phyloP scores from a whole-genome alignment of 2,113 vertebrate species.

The Hypocryptadius cinnamomeus region DNA sequence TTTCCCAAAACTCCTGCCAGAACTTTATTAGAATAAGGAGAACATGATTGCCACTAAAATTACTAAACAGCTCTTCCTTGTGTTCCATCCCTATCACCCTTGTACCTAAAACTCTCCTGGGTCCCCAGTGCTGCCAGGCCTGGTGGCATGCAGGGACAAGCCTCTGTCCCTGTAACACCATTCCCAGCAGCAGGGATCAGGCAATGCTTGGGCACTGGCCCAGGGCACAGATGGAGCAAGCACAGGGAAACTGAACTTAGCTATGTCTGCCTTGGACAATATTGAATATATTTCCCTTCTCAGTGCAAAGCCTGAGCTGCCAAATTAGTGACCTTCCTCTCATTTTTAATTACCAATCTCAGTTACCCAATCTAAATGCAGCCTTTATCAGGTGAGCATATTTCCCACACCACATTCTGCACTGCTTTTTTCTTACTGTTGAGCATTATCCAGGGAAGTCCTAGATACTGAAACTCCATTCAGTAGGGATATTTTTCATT shows the following conservation, averaged over 20 bases:
- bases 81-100: background rate
- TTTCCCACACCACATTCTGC: background rate
- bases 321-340: background rate
- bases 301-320: background rate
- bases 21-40: background rate
- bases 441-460: background rate
- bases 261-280: background rate
- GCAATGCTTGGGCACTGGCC: background rate
- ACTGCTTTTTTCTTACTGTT: background rate
- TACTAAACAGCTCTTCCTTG: background rate
- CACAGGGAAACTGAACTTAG: background rate
- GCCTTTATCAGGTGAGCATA: background rate
- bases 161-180: background rate
- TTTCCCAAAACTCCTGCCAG: background rate
- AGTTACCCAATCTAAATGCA: background rate
- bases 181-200: background rate
- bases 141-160: accelerated
- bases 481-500: background rate
- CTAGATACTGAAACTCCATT: background rate
- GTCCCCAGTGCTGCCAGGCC: background rate
- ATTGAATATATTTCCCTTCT: background rate
- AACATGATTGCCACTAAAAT: background rate
- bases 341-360: background rate
- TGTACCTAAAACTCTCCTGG: background rate
- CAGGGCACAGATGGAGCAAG: background rate